Conservation (phyloP, 1,140 invertebrate species). For the Drosophila jambulina region DNA sequence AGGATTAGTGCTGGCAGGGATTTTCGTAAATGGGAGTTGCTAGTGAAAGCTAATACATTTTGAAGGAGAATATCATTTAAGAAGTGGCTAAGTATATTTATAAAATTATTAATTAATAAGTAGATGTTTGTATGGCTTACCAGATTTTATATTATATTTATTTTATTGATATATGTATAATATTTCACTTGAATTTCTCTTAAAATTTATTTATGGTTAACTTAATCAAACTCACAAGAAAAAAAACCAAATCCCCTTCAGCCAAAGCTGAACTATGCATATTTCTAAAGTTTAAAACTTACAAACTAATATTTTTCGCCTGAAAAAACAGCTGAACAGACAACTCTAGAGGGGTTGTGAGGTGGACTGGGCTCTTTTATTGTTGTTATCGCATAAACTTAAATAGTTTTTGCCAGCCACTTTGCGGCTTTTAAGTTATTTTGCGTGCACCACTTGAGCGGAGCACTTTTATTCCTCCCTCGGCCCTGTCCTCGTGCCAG, state of each 20-base stretch:
- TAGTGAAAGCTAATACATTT: background rate
- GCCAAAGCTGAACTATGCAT: background rate
- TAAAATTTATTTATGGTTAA: background rate
- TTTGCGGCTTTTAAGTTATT: constrained; percentile 82
- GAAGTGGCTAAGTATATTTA: too few species aligned
- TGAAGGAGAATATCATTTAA: too few species aligned
- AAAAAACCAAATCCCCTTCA: background rate
- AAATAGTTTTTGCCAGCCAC: constrained; percentile 82
- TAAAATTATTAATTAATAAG: too few species aligned
- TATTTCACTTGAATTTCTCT: too few species aligned
- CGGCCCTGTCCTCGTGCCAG: constrained; percentile 10
- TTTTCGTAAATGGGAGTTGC: background rate
- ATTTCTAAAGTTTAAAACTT: background rate
- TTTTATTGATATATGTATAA: too few species aligned
- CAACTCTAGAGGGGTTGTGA: constrained; percentile 3
- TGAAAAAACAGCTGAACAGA: constrained; percentile 7
- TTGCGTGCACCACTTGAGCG: constrained; percentile 76
- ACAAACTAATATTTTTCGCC: background rate
- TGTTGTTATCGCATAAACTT: constrained; percentile 80
- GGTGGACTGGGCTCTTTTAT: constrained; percentile 50
- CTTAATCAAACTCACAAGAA: background rate
- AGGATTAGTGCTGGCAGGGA: constrained; percentile 13
- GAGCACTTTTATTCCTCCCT: constrained; percentile 39
- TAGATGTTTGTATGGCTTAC: too few species aligned
- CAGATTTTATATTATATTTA: too few species aligned